A percentile compares a stretch with the other conserved stretches of the same genome.
These are phyloP conservation scores for Emydoidea blandingii DNA, from an alignment of 2,797 vertebrate genomes.

Conservation along the genomic window DNA sequence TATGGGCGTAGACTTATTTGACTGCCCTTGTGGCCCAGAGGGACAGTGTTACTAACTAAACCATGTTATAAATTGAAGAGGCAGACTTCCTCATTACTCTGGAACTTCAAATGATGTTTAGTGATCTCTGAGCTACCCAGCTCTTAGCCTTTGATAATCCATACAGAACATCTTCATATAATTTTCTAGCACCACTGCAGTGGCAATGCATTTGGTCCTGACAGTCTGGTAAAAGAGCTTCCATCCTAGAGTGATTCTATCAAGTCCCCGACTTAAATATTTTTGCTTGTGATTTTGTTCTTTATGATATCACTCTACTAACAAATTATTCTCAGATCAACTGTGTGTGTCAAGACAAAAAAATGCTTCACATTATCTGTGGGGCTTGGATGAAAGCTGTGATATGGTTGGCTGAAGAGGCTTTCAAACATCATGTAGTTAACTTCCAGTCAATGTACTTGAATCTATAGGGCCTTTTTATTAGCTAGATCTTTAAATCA, in stretches of 20 bases:
- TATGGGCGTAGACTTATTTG: not conserved
- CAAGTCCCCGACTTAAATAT: not conserved
- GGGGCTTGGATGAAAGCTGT: not conserved
- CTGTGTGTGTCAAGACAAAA: not conserved
- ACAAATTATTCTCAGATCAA: not conserved
- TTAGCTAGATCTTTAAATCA: not conserved
- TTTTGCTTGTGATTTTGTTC: not conserved
- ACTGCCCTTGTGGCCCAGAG: not conserved
- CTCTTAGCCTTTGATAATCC: not conserved
- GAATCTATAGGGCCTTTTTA: not conserved
- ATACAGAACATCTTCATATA: not conserved
- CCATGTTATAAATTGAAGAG: not conserved
- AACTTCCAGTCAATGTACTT: not conserved
- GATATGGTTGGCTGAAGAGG: not conserved
- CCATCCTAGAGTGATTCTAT: not conserved
- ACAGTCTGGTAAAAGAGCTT: not conserved
- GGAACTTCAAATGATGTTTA: not conserved
- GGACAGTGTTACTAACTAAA: not conserved
- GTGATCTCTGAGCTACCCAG: not conserved
- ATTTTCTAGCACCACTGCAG: not conserved
- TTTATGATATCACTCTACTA: not conserved
- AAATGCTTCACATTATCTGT: not conserved
- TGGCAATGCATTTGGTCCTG: accelerated
- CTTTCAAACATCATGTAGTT: not conserved
- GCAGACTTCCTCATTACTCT: not conserved